Evolutionary conservation across 2,113 vertebrate genomes (phyloP).

Genomic region (Cryptomyrus ogoouensis): DNA sequence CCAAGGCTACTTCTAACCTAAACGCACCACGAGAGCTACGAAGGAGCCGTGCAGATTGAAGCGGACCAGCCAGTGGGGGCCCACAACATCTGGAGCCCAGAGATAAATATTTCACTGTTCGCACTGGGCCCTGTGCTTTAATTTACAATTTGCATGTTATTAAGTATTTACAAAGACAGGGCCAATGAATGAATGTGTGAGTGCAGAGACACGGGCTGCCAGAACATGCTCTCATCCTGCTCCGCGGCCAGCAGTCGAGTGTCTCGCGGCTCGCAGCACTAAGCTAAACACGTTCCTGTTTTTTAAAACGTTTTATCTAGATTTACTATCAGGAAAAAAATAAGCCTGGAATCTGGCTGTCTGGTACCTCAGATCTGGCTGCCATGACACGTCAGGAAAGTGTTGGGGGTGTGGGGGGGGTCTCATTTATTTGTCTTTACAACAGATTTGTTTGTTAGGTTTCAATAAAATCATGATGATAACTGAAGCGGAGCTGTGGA

Average conservation of each 20-base stretch:
- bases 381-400: background rate
- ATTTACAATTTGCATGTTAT: constrained; percentile 4
- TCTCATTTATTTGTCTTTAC: background rate
- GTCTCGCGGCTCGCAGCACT: background rate
- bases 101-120: background rate
- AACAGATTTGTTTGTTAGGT: background rate
- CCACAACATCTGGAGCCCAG: constrained; percentile 14
- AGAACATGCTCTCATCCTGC: background rate
- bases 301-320: background rate
- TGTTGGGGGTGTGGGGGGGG: background rate
- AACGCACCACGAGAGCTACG: background rate
- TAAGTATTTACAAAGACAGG: background rate
- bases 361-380: background rate
- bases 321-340: background rate
- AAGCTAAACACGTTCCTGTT: constrained; percentile 3
- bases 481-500: background rate
- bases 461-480: background rate
- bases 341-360: background rate
- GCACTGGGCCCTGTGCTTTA: background rate
- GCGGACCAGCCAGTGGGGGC: background rate
- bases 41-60: background rate
- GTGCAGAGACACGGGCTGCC: background rate
- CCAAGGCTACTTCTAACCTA: constrained; percentile 8
- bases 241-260: background rate
- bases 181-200: background rate